Conservation (phyloP, 2,888 invertebrate species). For the Tortricodes alternella region DNA sequence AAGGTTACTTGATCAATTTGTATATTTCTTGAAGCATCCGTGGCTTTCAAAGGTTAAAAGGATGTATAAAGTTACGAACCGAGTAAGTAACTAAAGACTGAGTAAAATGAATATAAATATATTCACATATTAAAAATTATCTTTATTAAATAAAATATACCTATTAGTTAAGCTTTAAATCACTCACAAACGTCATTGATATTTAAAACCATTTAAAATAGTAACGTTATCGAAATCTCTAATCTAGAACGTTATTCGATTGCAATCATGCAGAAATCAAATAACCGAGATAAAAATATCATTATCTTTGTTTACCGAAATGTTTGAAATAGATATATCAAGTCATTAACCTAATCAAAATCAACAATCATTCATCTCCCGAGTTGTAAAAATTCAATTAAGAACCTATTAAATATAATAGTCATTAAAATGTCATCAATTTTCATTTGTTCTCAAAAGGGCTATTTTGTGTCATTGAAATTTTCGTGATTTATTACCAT, state of each 20-base stretch:
- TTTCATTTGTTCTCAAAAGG: neutral
- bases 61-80: conserved; percentile 18
- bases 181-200: neutral
- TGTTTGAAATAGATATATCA: neutral
- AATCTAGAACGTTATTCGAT: neutral
- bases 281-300: conserved; percentile 14
- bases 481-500: neutral
- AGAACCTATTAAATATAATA: neutral
- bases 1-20: conserved; percentile 70
- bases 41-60: conserved; percentile 37
- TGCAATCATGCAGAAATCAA: neutral
- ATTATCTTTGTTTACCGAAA: neutral
- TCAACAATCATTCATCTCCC: neutral
- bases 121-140: too few species aligned
- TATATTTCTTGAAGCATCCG: conserved; percentile 46
- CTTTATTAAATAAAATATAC: too few species aligned
- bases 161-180: too few species aligned
- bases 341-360: conserved; percentile 1
- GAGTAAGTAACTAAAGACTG: neutral
- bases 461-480: neutral
- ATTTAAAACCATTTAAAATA: neutral
- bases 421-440: conserved; percentile 21
- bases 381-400: neutral
- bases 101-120: too few species aligned
- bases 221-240: neutral